Conservation (phyloP, 2,113 vertebrate genomes). For the cattle (Bos taurus) region DNA sequence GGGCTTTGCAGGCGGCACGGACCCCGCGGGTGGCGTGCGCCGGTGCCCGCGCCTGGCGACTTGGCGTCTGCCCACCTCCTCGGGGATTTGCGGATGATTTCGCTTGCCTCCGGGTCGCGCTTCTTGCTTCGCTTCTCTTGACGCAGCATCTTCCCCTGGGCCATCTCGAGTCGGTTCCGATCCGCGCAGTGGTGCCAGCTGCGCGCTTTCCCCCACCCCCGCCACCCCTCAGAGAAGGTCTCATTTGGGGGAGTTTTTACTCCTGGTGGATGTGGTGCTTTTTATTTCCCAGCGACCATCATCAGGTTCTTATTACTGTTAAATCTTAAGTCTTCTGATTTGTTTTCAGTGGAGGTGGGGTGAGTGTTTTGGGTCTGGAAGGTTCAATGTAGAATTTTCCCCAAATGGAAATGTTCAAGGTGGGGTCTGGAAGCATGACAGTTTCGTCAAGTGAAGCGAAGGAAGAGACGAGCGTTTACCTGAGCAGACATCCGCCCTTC, state of each 20-base stretch:
- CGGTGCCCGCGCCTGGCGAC: background rate
- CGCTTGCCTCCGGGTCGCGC: background rate
- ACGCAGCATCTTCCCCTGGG: constrained; percentile 38
- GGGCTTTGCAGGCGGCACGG: constrained; percentile 34
- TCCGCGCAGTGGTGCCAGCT: background rate
- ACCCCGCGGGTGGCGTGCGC: constrained; percentile 1
- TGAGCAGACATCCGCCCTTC: background rate
- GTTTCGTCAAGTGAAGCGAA: background rate
- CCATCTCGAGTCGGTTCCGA: background rate
- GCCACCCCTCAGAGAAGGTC: background rate
- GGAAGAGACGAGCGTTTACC: background rate
- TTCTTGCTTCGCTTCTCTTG: background rate
- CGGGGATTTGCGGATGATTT: background rate
- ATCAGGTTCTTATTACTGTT: background rate
- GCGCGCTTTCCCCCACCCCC: background rate
- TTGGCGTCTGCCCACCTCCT: constrained; percentile 20
- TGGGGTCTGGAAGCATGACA: background rate
- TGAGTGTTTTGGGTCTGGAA: background rate
- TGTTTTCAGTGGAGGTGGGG: background rate
- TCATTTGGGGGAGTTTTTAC: background rate
- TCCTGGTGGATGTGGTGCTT: constrained; percentile 1
- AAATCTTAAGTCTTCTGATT: constrained; percentile 44
- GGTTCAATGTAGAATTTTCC: background rate
- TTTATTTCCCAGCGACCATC: background rate
- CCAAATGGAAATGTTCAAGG: background rate